A percentile compares a stretch with the other conserved stretches of the same genome.
Conservation (phyloP, 1,140 invertebrate genomes). For the Sinonovacula constricta region DNA sequence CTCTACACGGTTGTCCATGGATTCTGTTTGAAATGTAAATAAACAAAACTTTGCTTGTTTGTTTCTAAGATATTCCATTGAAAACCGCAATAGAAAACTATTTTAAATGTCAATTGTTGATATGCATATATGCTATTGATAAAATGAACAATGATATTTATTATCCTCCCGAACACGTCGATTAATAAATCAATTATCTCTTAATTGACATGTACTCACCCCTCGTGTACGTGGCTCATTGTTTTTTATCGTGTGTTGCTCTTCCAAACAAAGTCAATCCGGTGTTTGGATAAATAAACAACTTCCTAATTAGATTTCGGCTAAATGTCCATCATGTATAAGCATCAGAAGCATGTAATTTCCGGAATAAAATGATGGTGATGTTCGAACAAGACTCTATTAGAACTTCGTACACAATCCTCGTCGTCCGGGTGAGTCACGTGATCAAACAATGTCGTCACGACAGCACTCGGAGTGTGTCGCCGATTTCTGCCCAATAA, state of each 20-base stretch:
- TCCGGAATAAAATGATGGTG: slow-evolving; percentile 24
- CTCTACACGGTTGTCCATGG: too few species aligned
- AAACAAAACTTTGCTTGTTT: too few species aligned
- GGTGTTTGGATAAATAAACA: background rate
- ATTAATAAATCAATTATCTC: slow-evolving; percentile 1
- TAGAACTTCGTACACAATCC: slow-evolving; percentile 55
- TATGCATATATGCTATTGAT: too few species aligned
- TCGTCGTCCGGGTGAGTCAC: slow-evolving; percentile 72
- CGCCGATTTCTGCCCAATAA: too few species aligned
- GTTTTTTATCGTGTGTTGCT: slow-evolving; percentile 34
- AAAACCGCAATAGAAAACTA: too few species aligned
- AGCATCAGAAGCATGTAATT: slow-evolving; percentile 26
- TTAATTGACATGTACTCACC: slow-evolving; percentile 59
- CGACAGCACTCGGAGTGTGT: too few species aligned
- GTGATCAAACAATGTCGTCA: slow-evolving; percentile 67
- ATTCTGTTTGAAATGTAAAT: too few species aligned
- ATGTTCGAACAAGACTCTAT: slow-evolving; percentile 34
- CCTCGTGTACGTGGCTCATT: slow-evolving; percentile 68
- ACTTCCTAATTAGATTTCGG: background rate
- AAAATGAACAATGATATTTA: too few species aligned
- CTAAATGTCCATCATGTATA: slow-evolving; percentile 18
- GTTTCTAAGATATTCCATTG: too few species aligned
- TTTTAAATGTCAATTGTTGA: too few species aligned
- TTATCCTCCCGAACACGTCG: too few species aligned
- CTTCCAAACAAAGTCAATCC: background rate